Evolutionary conservation across 2,797 vertebrate genomes (phyloP).

Genomic region (Syncerus caffer): DNA sequence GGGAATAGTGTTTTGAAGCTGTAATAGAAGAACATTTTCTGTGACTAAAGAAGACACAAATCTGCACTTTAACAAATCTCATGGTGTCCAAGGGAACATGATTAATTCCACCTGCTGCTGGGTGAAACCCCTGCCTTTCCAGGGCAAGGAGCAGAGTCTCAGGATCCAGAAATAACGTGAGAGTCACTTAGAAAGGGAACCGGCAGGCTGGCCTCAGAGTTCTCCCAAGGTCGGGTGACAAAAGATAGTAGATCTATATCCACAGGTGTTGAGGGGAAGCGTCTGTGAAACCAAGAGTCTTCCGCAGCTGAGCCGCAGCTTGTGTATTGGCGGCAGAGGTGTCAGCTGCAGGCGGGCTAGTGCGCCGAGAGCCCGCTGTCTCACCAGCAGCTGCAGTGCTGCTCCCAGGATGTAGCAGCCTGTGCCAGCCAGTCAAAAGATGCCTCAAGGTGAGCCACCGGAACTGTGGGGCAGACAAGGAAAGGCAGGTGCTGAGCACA

Average conservation of each 20-base stretch:
- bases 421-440: not conserved
- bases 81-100: not conserved
- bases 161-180: not conserved
- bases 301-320: not conserved
- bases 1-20: not conserved
- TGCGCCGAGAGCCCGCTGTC: not conserved
- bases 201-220: not conserved
- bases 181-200: not conserved
- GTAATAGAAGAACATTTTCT: not conserved
- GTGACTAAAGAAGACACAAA: not conserved
- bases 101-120: not conserved
- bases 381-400: not conserved
- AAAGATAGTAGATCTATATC: not conserved
- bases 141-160: not conserved
- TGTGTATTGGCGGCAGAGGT: not conserved
- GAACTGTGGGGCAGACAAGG: not conserved
- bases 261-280: not conserved
- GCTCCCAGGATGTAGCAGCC: rapidly evolving
- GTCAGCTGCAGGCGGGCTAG: not conserved
- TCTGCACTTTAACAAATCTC: not conserved
- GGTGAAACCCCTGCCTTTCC: not conserved
- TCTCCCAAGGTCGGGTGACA: not conserved
- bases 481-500: not conserved
- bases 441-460: too few species aligned
- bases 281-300: not conserved